Percentiles rank a stretch among this genome's conserved stretches.
phyloP scores from a whole-genome alignment of 2,888 invertebrate genomes.

The Smittia aterrima region DNA sequence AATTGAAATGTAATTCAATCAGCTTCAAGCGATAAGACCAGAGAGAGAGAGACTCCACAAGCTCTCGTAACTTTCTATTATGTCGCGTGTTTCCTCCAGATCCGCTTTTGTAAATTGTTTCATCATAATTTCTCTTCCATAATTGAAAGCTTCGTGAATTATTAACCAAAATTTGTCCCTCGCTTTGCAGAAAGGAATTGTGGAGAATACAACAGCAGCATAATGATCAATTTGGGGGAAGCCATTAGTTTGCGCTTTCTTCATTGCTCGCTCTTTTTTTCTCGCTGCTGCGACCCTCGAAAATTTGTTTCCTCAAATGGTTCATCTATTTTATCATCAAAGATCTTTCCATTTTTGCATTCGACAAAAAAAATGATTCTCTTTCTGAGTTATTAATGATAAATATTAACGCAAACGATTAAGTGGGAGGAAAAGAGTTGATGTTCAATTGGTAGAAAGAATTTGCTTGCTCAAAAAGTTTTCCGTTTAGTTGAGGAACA shows the following conservation, averaged over 20 bases:
- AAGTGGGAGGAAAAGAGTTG: too few relatives aligned
- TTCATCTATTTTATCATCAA: constrained; percentile 26
- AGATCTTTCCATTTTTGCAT: not conserved
- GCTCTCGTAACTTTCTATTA: not conserved
- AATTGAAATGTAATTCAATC: constrained; percentile 20
- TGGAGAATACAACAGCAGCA: not conserved
- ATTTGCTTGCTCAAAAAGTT: too few relatives aligned
- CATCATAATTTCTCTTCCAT: constrained; percentile 20
- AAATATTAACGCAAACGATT: not conserved
- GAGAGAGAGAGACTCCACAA: not conserved
- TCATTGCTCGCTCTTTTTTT: not conserved
- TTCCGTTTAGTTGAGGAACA: too few relatives aligned
- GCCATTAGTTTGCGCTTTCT: constrained; percentile 7
- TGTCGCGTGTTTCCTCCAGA: not conserved
- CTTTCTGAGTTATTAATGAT: not conserved
- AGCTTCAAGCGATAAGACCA: not conserved
- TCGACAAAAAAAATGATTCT: not conserved
- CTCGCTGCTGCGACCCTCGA: not conserved
- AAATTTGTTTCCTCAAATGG: constrained; percentile 27
- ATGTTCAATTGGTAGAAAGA: too few relatives aligned
- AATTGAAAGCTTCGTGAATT: constrained; percentile 29
- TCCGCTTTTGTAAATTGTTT: constrained; percentile 6
- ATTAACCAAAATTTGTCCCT: constrained; percentile 24
- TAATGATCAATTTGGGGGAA: constrained; percentile 22
- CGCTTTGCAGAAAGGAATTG: not conserved